A percentile compares a stretch with the other conserved stretches of the same genome.
These are phyloP conservation scores for Arbacia lixula DNA, from an alignment of 53 echinoderm and acorn worm genomes.

Conservation along the genomic window DNA sequence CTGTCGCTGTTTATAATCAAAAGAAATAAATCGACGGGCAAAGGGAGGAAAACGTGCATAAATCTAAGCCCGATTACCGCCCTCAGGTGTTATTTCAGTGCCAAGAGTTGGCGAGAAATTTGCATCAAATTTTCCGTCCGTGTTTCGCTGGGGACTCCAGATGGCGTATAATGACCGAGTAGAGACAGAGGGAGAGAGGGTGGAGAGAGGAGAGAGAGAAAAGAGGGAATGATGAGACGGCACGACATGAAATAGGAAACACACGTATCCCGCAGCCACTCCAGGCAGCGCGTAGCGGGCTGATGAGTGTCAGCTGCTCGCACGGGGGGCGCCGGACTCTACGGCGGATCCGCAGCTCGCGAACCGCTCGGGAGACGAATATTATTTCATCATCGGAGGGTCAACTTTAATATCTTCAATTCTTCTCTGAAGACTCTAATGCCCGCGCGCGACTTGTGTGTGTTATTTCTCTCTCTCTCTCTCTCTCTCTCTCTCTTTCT, in stretches of 20 bases:
- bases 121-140: constrained; percentile 37
- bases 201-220: constrained; percentile 26
- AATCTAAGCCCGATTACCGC: constrained; percentile 27
- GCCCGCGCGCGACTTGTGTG: too few species aligned
- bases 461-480: background rate
- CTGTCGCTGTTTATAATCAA: too few species aligned
- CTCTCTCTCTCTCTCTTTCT: background rate
- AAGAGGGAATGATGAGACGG: background rate
- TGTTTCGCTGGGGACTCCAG: constrained; percentile 46
- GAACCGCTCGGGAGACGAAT: constrained; percentile 1
- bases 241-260: constrained; percentile 50
- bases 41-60: background rate
- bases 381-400: constrained; percentile 20
- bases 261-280: constrained; percentile 45
- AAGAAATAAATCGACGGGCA: background rate
- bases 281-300: constrained; percentile 14
- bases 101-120: constrained; percentile 31
- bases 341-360: background rate
- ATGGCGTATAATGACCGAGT: constrained; percentile 35
- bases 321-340: background rate
- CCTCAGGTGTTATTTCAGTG: constrained; percentile 48
- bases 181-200: background rate
- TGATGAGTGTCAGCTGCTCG: constrained; percentile 50
- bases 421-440: too few species aligned
- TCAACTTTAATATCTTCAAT: too few species aligned